These are phyloP conservation scores for Eupleurogrammus muticus DNA, from an alignment of 2,797 vertebrate genomes.

Conservation along the genomic window DNA sequence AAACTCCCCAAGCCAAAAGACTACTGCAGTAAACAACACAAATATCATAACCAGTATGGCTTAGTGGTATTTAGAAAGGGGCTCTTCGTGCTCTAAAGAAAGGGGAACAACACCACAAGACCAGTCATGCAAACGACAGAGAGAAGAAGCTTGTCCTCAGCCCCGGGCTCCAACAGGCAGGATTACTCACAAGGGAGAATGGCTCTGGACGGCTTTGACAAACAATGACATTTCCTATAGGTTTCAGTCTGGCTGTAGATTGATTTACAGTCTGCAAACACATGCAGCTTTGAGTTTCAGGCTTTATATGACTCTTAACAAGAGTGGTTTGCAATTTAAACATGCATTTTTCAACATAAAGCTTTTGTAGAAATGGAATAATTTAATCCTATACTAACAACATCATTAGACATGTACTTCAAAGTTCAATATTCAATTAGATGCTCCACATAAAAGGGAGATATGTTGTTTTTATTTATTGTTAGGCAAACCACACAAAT, in stretches of 20 bases:
- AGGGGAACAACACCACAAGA: conserved; percentile 39
- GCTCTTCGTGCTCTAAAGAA: conserved; percentile 17
- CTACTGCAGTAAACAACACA: background rate
- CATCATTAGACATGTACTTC: background rate
- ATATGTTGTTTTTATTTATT: background rate
- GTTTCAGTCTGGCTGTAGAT: background rate
- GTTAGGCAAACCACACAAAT: background rate
- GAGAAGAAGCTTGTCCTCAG: conserved; percentile 20
- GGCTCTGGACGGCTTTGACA: conserved; percentile 8
- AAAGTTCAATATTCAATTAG: conserved; percentile 9
- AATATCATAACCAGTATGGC: background rate
- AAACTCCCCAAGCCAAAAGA: background rate
- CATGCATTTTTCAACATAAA: background rate
- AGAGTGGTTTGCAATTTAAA: background rate
- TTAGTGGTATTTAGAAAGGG: background rate
- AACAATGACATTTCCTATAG: conserved; percentile 9
- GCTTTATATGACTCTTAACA: background rate
- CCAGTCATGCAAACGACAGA: conserved; percentile 20
- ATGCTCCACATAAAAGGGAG: background rate
- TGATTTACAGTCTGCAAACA: background rate
- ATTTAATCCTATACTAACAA: background rate
- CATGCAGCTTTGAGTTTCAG: background rate
- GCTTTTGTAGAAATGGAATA: background rate
- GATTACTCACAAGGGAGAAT: conserved; percentile 17
- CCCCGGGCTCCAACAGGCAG: conserved; percentile 10